Evolutionary conservation across 2,113 vertebrate species (phyloP).

Genomic region (Malurus elegans): DNA sequence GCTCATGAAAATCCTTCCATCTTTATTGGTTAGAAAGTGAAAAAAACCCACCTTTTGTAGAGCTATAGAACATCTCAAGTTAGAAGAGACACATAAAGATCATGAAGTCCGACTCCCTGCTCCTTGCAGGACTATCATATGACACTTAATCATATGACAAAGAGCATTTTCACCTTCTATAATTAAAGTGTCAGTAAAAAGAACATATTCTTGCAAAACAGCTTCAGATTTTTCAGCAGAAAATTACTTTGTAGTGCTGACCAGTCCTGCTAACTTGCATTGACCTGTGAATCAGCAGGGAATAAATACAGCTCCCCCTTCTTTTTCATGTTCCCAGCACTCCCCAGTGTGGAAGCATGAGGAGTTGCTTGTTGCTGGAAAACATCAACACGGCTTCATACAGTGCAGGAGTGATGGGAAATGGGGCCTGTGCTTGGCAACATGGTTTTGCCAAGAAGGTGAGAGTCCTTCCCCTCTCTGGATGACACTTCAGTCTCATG

Average conservation of each 20-base stretch:
- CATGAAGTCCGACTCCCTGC: not conserved
- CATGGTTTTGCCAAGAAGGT: not conserved
- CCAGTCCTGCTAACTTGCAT: not conserved
- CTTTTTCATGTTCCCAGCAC: not conserved
- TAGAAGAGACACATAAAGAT: not conserved
- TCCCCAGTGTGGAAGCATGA: not conserved
- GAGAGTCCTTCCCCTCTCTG: not conserved
- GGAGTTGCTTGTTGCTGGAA: not conserved
- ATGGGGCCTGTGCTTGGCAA: not conserved
- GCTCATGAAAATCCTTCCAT: not conserved
- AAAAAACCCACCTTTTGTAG: not conserved
- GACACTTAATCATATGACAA: not conserved
- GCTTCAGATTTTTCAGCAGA: not conserved
- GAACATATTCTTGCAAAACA: not conserved
- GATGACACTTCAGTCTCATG: not conserved
- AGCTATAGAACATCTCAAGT: not conserved
- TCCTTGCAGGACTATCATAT: not conserved
- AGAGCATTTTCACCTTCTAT: not conserved
- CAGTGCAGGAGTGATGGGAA: not conserved
- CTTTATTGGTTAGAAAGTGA: not conserved
- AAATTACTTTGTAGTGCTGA: fast-evolving
- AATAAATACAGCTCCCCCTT: not conserved
- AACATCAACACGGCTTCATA: not conserved
- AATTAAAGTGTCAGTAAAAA: not conserved
- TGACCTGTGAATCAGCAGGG: not conserved